Evolutionary conservation across 2,797 vertebrate genomes (phyloP).

Genomic region (Lerista edwardsae): DNA sequence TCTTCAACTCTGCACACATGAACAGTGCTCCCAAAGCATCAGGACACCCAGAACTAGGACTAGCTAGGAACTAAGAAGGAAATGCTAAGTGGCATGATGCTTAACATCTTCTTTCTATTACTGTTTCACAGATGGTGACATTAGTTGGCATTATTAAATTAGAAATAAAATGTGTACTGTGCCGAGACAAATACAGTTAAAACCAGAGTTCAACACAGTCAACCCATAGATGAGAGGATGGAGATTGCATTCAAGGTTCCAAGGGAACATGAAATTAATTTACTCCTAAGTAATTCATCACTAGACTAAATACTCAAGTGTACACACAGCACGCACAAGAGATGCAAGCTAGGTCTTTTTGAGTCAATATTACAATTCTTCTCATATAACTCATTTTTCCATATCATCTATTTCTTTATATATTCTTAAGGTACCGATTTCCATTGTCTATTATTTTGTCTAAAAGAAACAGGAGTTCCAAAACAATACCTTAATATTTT

Average conservation of each 20-base stretch:
- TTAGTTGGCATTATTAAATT: not conserved
- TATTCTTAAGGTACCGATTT: constrained; percentile 18
- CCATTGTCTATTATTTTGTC: not conserved
- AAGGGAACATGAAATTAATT: not conserved
- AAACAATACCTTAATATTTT: not conserved
- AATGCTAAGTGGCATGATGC: fast-evolving
- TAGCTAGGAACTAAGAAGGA: not conserved
- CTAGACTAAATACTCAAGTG: not conserved
- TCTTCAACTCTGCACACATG: not conserved
- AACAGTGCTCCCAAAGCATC: not conserved
- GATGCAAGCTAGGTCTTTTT: not conserved
- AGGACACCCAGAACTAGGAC: not conserved
- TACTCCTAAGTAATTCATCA: not conserved
- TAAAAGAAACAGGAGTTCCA: not conserved
- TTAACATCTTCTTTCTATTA: not conserved
- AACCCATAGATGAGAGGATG: not conserved
- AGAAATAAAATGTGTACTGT: not conserved
- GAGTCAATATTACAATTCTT: not conserved
- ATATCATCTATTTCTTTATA: not conserved
- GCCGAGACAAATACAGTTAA: no score
- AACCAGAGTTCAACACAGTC: not conserved
- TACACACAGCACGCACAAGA: no score
- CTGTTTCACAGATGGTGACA: not conserved
- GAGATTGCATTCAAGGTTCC: not conserved
- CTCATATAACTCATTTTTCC: not conserved